Evolutionary conservation across 2,797 vertebrate genomes (phyloP).

Genomic region (Natrix natrix): DNA sequence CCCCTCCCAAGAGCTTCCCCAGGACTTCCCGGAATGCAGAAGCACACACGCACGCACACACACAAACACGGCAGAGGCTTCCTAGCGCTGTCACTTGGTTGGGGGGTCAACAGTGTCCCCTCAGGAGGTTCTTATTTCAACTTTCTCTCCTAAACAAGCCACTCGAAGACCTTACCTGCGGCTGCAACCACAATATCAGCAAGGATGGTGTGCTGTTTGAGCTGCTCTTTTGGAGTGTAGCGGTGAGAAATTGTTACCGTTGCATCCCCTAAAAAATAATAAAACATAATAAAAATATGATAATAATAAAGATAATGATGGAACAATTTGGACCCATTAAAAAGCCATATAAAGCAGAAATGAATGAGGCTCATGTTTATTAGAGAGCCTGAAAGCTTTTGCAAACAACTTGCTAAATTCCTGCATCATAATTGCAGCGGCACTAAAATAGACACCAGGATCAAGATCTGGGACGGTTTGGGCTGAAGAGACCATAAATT

Average conservation of each 20-base stretch:
- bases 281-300: neutral
- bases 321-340: neutral
- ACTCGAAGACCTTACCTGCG: slow-evolving; percentile 76
- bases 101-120: neutral
- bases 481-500: neutral
- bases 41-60: too few species aligned
- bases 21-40: neutral
- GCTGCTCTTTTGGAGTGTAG: slow-evolving; percentile 93
- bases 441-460: neutral
- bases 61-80: neutral
- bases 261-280: slow-evolving; percentile 82
- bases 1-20: too few species aligned
- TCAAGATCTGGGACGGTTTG: neutral
- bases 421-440: neutral
- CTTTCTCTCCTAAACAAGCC: accelerated
- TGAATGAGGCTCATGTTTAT: neutral
- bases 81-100: neutral
- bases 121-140: neutral
- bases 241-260: slow-evolving; percentile 96
- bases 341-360: neutral
- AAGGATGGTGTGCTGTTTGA: slow-evolving; percentile 87
- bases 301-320: neutral
- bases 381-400: neutral
- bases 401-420: neutral
- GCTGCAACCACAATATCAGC: slow-evolving; percentile 94